phyloP scores from a whole-genome alignment of 2,113 vertebrate species.

The Aramus guarauna region DNA sequence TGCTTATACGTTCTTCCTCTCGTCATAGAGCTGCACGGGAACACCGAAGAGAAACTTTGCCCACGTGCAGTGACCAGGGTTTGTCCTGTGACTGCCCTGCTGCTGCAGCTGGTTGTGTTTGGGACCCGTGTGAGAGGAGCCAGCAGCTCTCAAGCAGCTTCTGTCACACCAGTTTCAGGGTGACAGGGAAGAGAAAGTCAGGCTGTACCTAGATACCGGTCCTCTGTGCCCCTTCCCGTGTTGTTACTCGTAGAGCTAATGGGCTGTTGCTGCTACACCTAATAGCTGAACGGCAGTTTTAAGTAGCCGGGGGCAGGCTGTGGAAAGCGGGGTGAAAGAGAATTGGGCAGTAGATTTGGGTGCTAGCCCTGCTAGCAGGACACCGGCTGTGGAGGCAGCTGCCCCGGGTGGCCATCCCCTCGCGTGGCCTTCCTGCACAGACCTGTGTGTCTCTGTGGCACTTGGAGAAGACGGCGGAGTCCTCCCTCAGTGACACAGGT shows the following conservation, averaged over 20 bases:
- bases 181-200: not conserved
- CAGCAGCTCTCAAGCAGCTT: not conserved
- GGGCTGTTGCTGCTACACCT: not conserved
- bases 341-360: not conserved
- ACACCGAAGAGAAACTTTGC: not conserved
- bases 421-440: rapidly evolving
- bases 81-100: not conserved
- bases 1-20: not conserved
- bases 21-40: not conserved
- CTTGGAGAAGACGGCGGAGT: not conserved
- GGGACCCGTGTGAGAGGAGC: not conserved
- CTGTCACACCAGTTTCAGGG: not conserved
- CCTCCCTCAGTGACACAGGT: not conserved
- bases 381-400: not conserved
- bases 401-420: not conserved
- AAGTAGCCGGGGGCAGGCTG: not conserved
- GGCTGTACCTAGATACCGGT: not conserved
- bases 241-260: not conserved
- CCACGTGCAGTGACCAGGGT: rapidly evolving
- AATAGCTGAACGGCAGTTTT: not conserved
- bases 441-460: not conserved
- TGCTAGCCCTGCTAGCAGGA: not conserved
- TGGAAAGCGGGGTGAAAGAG: not conserved
- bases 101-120: not conserved
- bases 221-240: not conserved